phyloP scores from a whole-genome alignment of 2,797 vertebrate genomes.

The Siniperca obscura region DNA sequence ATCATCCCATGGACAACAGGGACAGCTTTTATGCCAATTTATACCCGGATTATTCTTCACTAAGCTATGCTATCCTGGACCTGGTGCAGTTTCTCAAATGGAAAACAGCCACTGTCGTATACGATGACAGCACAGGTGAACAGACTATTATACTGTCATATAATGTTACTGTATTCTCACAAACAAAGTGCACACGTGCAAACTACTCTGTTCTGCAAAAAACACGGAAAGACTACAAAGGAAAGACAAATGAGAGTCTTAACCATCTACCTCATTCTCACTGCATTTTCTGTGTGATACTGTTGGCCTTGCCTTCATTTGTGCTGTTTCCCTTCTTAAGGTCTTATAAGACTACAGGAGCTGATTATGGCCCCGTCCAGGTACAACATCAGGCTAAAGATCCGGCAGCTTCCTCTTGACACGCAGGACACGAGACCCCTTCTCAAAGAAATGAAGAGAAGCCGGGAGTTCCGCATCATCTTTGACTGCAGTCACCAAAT shows the following conservation, averaged over 20 bases:
- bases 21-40: constrained; percentile 98
- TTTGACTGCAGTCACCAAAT: constrained; percentile 97
- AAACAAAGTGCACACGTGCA: background rate
- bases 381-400: constrained; percentile 98
- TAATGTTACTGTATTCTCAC: background rate
- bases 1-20: constrained; percentile 98
- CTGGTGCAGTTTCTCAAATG: constrained; percentile 97
- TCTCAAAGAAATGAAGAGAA: constrained; percentile 98
- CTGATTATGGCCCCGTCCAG: constrained; percentile 98
- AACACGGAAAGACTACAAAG: background rate
- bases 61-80: constrained; percentile 98
- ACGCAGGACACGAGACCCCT: constrained; percentile 91
- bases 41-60: constrained; percentile 97
- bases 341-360: constrained; percentile 97
- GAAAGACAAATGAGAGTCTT: background rate
- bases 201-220: background rate
- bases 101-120: constrained; percentile 98
- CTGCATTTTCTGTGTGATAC: background rate
- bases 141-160: background rate
- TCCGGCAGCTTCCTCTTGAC: constrained; percentile 96
- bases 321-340: constrained; percentile 75
- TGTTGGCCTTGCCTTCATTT: constrained; percentile 25
- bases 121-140: constrained; percentile 98
- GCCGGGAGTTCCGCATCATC: constrained; percentile 97
- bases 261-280: background rate